Base-by-base conservation (phyloP, 2,888 invertebrate species). In the Philopedon plagiatum region DNA sequence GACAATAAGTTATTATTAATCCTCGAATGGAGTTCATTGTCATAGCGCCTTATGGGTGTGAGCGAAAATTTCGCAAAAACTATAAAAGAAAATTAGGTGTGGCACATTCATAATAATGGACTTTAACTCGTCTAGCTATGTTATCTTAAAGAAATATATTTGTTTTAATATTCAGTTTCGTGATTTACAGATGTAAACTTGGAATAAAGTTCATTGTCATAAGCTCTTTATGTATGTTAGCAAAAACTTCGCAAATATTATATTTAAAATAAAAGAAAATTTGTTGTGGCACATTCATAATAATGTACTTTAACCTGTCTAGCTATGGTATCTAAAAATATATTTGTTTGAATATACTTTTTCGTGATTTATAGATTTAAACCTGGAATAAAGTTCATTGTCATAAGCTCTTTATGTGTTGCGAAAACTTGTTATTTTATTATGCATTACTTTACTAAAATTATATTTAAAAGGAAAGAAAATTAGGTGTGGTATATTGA, bases 1-100 rank as follows among this genome's bases (percentile, higher is more conserved):
- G n/a, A 37, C 58, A 57, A 60, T 60, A 67, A 58, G 46, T 67
- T 58, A 37, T 67, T 57, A 67, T 67, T 64, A 64, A 23, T 13
- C 37, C 26, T 39, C 39, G 54, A 19, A 51, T 39, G 54, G 51
- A 51, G 64, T 64, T 64, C 64, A 64, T 64, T 64, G 64, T 64
- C 56, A 64, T 54, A 34, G 8, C 29, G 49, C 23, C 23, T 9
- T n/a, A 26, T 39, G 23, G 15, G 41, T 32, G 23, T 54, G 64
- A 51, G 26, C 34, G 34, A 34, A 34, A 34, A 34, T 34, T 4
- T 34, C 34, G 34, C 34, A 4, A 34, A n/a, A n/a, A 34, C 11
- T 34, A n/a, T n/a, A n/a, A n/a, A n/a, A n/a, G n/a, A 34, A 34
- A 34, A n/a, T n/a, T 34, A 5, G n/a, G 34, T 4, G 34, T 34